These are phyloP conservation scores for Rhodophaea formosa DNA, from an alignment of 2,888 invertebrate species.

Conservation along the genomic window DNA sequence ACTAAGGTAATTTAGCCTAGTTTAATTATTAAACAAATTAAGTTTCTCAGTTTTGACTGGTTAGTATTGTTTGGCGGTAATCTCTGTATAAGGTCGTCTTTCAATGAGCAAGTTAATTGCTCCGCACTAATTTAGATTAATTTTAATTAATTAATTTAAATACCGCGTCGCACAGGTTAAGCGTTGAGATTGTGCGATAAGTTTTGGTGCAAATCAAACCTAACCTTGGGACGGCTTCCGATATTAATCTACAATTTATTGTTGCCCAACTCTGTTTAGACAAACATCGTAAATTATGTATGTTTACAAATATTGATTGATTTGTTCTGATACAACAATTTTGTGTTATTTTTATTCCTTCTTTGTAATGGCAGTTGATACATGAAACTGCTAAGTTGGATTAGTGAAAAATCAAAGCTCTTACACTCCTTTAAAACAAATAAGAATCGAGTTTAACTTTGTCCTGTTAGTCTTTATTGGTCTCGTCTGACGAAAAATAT, in stretches of 20 bases:
- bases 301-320: slow-evolving; percentile 3
- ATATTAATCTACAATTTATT: slow-evolving; percentile 10
- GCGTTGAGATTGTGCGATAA: slow-evolving; percentile 4
- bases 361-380: too few relatives aligned
- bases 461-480: too few relatives aligned
- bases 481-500: too few relatives aligned
- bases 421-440: too few relatives aligned
- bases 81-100: slow-evolving; percentile 54
- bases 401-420: too few relatives aligned
- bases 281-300: slow-evolving; percentile 4
- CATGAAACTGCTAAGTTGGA: too few relatives aligned
- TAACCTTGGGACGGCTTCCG: slow-evolving; percentile 12
- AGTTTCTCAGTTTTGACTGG: slow-evolving; percentile 47
- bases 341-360: not conserved
- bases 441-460: too few relatives aligned
- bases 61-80: slow-evolving; percentile 61
- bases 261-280: slow-evolving; percentile 1
- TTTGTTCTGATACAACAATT: not conserved
- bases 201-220: slow-evolving; percentile 8
- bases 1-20: slow-evolving; percentile 49
- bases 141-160: slow-evolving; percentile 45
- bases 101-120: slow-evolving; percentile 51
- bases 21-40: slow-evolving; percentile 55
- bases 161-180: slow-evolving; percentile 25
- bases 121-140: slow-evolving; percentile 40